Evolutionary conservation across 2,888 invertebrate species (phyloP), one percentile per base, ranked within the genome.

Genomic region (Hirtodrosophila alboralis): DNA sequence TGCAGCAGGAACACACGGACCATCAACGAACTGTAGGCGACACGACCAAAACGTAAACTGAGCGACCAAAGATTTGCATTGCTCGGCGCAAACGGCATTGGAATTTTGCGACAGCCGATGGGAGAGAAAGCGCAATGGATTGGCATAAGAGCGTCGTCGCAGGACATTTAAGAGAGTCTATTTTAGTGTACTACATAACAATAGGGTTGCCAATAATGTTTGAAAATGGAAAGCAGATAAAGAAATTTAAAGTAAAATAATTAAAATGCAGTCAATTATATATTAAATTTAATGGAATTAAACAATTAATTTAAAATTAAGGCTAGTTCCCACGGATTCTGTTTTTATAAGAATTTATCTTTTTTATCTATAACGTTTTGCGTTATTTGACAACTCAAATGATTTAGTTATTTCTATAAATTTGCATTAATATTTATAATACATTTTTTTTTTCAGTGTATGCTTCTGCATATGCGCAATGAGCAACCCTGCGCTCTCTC

Each of bases 1-100:
- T 70, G 67, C 60, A 77, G 70, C 76, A 52, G 61, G 49, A 40
- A 53, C 63, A 53, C 63, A 68, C 79, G 74, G 56, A 68, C 48
- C 67, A 54, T 52, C 36, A 33, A 48, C 52, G 68, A 76, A 71
- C 79, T 78, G 78, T 49, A 74, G 66, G 45, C 76, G 64, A 74
- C 72, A 74, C 81, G 81, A 74, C 81, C 81, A 78, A 76, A 81
- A 81, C 61, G 75, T 79, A 80, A 79, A 79, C 78, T 79, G 80
- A 80, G 70, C 61, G 38, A 8, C 36, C 13, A 52, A 7, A 21
- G 57, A 63, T 58, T 70, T 63, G 59, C 56, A 48, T 33, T 48
- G 57, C 56, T 60, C 44, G 57, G 48, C 33, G 41, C 40, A 21
- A 53, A 65, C 62, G 73, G 67, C 65, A 72, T 79, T 79, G 79